These are phyloP conservation scores for Eudorcas thomsonii DNA, from an alignment of 2,113 vertebrate species.

Conservation along the genomic window DNA sequence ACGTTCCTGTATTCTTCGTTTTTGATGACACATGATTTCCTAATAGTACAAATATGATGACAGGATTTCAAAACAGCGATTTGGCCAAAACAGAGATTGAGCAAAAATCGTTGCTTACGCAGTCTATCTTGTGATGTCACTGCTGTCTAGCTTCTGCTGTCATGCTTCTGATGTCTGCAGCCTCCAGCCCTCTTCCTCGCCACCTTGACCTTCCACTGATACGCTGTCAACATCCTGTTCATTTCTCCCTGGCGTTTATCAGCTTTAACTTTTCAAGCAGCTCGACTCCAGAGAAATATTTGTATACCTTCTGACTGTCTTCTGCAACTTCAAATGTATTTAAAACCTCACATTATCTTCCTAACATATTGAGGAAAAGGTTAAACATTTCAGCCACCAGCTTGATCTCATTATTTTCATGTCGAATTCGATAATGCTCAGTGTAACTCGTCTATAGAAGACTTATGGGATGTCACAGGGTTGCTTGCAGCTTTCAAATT, in stretches of 20 bases:
- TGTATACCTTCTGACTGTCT: neutral
- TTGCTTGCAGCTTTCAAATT: neutral
- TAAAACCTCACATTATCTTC: neutral
- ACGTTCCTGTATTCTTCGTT: neutral
- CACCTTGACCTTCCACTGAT: neutral
- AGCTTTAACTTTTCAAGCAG: neutral
- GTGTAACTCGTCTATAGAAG: fast-evolving
- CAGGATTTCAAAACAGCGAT: neutral
- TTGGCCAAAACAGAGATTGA: neutral
- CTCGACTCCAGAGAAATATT: neutral
- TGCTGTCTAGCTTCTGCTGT: fast-evolving
- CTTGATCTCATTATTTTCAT: neutral
- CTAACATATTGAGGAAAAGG: neutral
- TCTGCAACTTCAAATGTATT: neutral
- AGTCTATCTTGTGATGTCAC: no score
- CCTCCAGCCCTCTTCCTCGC: no score
- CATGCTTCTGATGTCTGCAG: no score
- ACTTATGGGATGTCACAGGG: neutral
- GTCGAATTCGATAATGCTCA: fast-evolving
- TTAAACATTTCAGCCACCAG: neutral
- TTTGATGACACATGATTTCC: neutral
- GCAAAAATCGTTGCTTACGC: fast-evolving
- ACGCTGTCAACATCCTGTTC: neutral
- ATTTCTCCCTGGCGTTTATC: neutral
- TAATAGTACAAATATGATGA: neutral